Evolutionary conservation across 2,113 vertebrate species (phyloP), one percentile per base, ranked within the genome.

Genomic region (Halichoerus grypus): DNA sequence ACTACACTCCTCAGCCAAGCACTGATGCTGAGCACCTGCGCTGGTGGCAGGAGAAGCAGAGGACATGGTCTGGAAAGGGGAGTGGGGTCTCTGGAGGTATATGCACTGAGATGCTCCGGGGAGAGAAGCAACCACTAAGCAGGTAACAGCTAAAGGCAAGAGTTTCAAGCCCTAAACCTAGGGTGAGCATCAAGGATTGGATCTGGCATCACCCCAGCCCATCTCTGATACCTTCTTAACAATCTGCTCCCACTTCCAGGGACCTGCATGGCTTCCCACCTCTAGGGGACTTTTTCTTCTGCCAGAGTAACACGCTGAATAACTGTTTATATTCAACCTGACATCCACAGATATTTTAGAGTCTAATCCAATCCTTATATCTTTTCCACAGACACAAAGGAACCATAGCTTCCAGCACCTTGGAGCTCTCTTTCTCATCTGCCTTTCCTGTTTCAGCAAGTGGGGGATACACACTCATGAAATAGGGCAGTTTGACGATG

Each of bases 341-440:
- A 98, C 91, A 94, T 57, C 91, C 96, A 91, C 0, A 94, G 97
- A 96, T 94, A 91, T 92, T 91, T 92, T 96, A 97, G 97, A 74
- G 71, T 85, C 91, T 96, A 92, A 97, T 93, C 95, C 84, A 74
- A 96, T 96, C 74, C 2, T 77, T 94, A 4, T 2, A n/a, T 90
- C 80, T 97, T 97, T 93, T 91, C 80, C 61, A 65, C 71, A 97
- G 76, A 97, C 80, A 96, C 46, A 82, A 92, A 96, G 59, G 84
- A 96, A 90, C 92, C 76, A 67, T 63, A 21, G 84, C 31, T 71
- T 94, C 89, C 0, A 9, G 72, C 42, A 85, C 95, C 96, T 87
- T 28, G 7, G 89, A 77, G 59, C 72, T n/a, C 51, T 22, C 59
- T 13, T 36, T 92, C 74, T n/a, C 42, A 12, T 33, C 26, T 42